These are phyloP conservation scores for Unio delphinus DNA, from an alignment of 2,888 invertebrate species.

Conservation along the genomic window DNA sequence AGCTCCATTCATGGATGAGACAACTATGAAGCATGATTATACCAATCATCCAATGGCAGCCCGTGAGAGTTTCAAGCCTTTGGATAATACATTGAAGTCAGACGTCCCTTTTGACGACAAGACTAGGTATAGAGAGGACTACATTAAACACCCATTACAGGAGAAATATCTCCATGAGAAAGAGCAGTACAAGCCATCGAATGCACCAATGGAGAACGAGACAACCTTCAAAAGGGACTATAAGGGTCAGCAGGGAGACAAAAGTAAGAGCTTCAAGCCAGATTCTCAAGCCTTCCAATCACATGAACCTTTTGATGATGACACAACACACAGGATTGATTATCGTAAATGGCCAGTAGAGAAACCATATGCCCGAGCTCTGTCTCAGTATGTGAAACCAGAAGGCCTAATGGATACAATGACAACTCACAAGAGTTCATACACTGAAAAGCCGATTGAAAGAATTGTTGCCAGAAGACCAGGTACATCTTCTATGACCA, in stretches of 20 bases:
- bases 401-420: constrained; percentile 66
- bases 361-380: constrained; percentile 54
- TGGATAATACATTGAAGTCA: constrained; percentile 56
- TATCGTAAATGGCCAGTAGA: constrained; percentile 60
- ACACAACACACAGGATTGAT: constrained; percentile 68
- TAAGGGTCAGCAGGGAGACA: constrained; percentile 46
- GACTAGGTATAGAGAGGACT: constrained; percentile 68
- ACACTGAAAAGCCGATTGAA: constrained; percentile 54
- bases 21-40: constrained; percentile 68
- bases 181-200: constrained; percentile 58
- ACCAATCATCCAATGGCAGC: constrained; percentile 51
- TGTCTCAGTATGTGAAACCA: constrained; percentile 62
- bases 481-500: constrained; percentile 32
- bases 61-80: constrained; percentile 63
- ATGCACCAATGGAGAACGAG: constrained; percentile 63
- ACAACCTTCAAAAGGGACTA: constrained; percentile 66
- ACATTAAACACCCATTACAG: constrained; percentile 65
- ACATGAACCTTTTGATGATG: constrained; percentile 66
- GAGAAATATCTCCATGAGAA: constrained; percentile 49
- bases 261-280: constrained; percentile 65
- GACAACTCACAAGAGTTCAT: constrained; percentile 65
- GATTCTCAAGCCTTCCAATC: constrained; percentile 63
- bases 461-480: constrained; percentile 52
- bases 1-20: constrained; percentile 65
- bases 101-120: constrained; percentile 66